Evolutionary conservation across 2,113 vertebrate species (phyloP).

Genomic region (Nibea coibor): DNA sequence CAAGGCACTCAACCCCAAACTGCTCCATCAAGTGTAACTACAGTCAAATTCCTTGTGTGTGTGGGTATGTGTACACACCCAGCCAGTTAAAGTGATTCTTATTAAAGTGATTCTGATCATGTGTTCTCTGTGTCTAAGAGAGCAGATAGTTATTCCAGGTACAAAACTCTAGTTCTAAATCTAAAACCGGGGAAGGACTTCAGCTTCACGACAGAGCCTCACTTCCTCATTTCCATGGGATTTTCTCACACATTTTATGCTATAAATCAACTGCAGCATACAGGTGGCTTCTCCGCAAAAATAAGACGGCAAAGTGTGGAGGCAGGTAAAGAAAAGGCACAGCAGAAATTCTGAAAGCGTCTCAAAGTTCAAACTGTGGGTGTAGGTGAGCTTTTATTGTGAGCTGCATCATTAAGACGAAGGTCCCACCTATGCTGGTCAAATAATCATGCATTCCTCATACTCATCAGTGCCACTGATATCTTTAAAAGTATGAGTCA

Average conservation of each 20-base stretch:
- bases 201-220: background rate
- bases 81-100: no score
- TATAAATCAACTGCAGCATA: background rate
- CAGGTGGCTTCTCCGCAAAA: background rate
- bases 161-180: background rate
- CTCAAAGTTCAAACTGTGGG: constrained; percentile 30
- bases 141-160: background rate
- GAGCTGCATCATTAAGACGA: background rate
- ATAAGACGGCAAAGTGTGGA: no score
- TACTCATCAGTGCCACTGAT: background rate
- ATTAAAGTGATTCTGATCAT: no score
- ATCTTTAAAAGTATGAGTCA: background rate
- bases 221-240: background rate
- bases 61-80: no score
- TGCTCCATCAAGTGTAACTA: background rate
- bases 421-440: constrained; percentile 39
- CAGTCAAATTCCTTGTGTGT: no score
- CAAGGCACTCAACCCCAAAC: constrained; percentile 3
- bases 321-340: no score
- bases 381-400: constrained; percentile 25
- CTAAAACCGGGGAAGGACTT: background rate
- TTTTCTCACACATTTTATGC: background rate
- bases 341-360: background rate
- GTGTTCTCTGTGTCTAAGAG: background rate
- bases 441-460: constrained; percentile 47